phyloP scores from a whole-genome alignment of 2,113 vertebrate genomes.

The Sorex araneus region DNA sequence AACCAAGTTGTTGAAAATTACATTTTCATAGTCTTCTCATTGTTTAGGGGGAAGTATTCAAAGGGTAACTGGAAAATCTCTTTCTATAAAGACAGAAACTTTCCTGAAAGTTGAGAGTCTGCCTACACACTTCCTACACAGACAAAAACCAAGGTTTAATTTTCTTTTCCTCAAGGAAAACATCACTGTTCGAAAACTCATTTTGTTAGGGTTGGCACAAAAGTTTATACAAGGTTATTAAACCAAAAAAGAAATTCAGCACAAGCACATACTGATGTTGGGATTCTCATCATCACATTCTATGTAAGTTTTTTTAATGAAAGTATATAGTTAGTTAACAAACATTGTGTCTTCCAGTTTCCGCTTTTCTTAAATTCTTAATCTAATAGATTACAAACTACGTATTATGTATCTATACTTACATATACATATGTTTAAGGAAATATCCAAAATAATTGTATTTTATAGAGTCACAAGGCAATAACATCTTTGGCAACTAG shows the following conservation, averaged over 20 bases:
- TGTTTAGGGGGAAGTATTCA: conserved; percentile 58
- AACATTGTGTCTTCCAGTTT: conserved; percentile 3
- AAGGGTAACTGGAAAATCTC: conserved; percentile 61
- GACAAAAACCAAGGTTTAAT: neutral
- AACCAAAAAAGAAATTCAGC: conserved; percentile 15
- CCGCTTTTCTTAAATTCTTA: conserved; percentile 45
- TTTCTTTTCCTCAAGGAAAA: conserved; percentile 53
- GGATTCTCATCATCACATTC: conserved; percentile 41
- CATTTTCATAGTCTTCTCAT: conserved; percentile 16
- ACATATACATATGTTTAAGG: neutral
- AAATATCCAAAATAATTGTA: conserved; percentile 9
- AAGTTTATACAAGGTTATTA: conserved; percentile 5
- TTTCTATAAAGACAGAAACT: conserved; percentile 59
- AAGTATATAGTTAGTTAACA: neutral
- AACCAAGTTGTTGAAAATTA: neutral
- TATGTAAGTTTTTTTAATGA: neutral
- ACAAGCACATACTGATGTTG: neutral
- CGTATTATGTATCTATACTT: neutral
- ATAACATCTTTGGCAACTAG: neutral
- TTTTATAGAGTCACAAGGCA: conserved; percentile 11
- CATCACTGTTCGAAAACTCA: conserved; percentile 69
- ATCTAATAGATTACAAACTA: neutral
- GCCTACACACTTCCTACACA: conserved; percentile 69
- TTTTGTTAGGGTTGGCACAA: conserved; percentile 55
- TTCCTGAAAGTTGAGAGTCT: conserved; percentile 73